These are phyloP conservation scores for Anthoscopus minutus DNA, from an alignment of 2,113 vertebrate species.

Conservation along the genomic window DNA sequence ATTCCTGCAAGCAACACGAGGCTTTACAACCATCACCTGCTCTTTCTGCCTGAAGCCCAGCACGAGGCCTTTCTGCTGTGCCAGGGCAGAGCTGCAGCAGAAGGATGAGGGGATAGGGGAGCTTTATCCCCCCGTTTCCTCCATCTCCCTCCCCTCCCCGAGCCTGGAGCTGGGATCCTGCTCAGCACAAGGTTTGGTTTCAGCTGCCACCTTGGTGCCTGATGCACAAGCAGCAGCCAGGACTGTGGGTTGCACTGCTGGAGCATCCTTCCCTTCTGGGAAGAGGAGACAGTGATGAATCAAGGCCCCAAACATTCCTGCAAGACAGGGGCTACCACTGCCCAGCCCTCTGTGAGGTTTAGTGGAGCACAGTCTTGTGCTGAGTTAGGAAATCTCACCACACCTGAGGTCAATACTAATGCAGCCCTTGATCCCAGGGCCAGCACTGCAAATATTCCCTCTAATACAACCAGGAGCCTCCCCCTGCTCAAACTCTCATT, in stretches of 20 bases:
- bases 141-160: rapidly evolving
- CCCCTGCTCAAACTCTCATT: neutral
- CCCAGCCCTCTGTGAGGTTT: neutral
- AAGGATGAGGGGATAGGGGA: neutral
- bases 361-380: neutral
- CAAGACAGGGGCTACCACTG: neutral
- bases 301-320: neutral
- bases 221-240: neutral
- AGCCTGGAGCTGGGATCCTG: neutral
- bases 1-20: neutral
- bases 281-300: neutral
- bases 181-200: neutral
- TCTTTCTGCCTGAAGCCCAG: neutral
- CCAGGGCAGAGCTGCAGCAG: neutral
- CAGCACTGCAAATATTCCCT: neutral
- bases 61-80: rapidly evolving
- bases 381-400: neutral
- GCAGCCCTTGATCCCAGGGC: neutral
- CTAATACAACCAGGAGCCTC: neutral
- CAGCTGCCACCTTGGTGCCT: neutral
- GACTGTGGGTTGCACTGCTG: rapidly evolving
- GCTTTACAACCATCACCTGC: neutral
- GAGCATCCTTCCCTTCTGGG: neutral
- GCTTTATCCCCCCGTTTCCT: neutral
- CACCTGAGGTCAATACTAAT: conserved; percentile 1